A percentile compares a stretch with the other conserved stretches of the same genome.
Evolutionary conservation across 2,888 invertebrate species (phyloP).

Genomic region (Cyrtodaria siliqua): DNA sequence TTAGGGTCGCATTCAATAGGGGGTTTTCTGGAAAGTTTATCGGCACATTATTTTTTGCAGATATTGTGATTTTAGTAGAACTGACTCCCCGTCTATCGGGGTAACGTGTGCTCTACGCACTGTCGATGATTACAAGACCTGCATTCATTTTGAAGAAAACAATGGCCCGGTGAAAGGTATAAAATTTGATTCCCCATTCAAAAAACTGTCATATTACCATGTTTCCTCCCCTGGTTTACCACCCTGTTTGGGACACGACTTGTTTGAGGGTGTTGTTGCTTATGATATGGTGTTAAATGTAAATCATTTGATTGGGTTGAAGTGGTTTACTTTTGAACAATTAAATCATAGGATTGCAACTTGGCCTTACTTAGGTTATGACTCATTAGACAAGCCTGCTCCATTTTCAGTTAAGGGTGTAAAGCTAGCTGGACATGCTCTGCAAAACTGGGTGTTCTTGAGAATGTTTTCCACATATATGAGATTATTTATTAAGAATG

Average conservation of each 20-base stretch:
- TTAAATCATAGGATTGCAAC: background rate
- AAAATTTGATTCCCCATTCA: too few species aligned
- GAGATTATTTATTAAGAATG: background rate
- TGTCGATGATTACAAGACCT: too few species aligned
- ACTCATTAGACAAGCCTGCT: conserved; percentile 40
- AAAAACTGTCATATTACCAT: too few species aligned
- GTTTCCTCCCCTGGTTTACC: conserved; percentile 15
- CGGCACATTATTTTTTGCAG: too few species aligned
- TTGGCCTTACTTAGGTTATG: background rate
- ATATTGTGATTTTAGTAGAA: too few species aligned
- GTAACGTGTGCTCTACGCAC: too few species aligned
- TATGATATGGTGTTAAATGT: conserved; percentile 9
- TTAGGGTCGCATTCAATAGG: too few species aligned
- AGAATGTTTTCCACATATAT: background rate
- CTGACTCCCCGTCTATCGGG: too few species aligned
- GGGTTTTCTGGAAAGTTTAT: too few species aligned
- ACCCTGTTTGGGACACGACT: conserved; percentile 8
- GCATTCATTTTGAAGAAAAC: too few species aligned
- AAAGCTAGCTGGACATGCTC: background rate
- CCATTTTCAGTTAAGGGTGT: conserved; percentile 1
- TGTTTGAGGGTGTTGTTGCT: conserved; percentile 10
- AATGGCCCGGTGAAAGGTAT: too few species aligned
- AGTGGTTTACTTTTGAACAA: conserved; percentile 1
- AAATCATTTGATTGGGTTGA: background rate
- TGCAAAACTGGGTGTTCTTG: conserved; percentile 1